Percentiles rank a stretch among this genome's conserved stretches.
Conservation (phyloP, 2,888 invertebrate genomes). For the Hyposoter didymator region DNA sequence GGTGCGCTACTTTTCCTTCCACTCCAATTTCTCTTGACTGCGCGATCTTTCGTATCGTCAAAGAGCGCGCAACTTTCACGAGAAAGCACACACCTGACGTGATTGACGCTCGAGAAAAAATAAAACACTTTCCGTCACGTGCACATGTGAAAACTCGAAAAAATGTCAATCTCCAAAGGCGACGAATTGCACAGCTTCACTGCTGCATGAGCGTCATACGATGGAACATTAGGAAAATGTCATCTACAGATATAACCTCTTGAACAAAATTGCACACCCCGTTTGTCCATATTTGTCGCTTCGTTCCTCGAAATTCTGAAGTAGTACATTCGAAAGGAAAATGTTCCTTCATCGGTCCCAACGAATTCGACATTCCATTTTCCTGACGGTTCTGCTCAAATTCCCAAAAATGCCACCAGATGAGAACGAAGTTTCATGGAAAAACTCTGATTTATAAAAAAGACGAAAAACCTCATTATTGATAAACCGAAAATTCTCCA, state of each 20-base stretch:
- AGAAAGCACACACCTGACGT: slow-evolving; percentile 55
- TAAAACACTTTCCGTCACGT: slow-evolving; percentile 2
- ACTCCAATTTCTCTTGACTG: slow-evolving; percentile 48
- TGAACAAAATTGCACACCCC: not conserved
- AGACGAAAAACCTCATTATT: too few relatives aligned
- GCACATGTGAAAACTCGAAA: slow-evolving; percentile 33
- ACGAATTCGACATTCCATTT: not conserved
- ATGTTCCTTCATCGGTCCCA: slow-evolving; percentile 18
- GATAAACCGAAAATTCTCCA: not conserved
- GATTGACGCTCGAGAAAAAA: slow-evolving; percentile 40
- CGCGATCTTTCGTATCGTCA: slow-evolving; percentile 55
- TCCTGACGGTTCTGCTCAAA: slow-evolving; percentile 8
- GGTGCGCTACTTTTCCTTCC: slow-evolving; percentile 58
- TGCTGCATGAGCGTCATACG: not conserved
- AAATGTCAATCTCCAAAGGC: not conserved
- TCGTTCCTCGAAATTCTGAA: slow-evolving; percentile 14
- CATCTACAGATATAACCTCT: not conserved
- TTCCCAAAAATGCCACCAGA: slow-evolving; percentile 8
- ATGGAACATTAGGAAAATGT: slow-evolving; percentile 20
- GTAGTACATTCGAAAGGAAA: slow-evolving; percentile 13
- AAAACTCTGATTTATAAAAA: not conserved
- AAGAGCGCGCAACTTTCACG: slow-evolving; percentile 38
- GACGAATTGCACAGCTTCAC: slow-evolving; percentile 11
- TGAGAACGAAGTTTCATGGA: not conserved
- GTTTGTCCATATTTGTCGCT: slow-evolving; percentile 4